phyloP scores from a whole-genome alignment of 2,797 vertebrate species.

The Sphenodon punctatus region DNA sequence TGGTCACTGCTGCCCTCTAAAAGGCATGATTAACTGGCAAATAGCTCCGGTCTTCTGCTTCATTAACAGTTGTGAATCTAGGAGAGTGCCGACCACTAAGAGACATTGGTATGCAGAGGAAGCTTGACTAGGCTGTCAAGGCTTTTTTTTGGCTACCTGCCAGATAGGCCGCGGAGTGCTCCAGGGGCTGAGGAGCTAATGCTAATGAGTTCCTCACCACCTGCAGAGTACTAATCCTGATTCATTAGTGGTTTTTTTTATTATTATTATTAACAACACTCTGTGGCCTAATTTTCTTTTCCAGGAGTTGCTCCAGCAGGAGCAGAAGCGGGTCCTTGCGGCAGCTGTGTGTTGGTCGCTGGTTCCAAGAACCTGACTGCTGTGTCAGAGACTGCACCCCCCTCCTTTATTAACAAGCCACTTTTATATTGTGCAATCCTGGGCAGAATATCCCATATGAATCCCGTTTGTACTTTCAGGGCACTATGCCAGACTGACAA shows the following conservation, averaged over 20 bases:
- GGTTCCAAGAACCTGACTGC: neutral
- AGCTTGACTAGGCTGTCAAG: neutral
- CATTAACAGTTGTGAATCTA: neutral
- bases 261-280: neutral
- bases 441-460: neutral
- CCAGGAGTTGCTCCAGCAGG: neutral
- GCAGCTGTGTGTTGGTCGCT: neutral
- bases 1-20: neutral
- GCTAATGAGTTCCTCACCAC: constrained; percentile 22
- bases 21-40: constrained; percentile 12
- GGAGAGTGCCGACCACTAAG: neutral
- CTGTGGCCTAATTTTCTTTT: neutral
- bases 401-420: neutral
- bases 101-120: constrained; percentile 22
- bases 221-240: constrained; percentile 29
- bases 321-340: neutral
- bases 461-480: neutral
- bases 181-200: neutral
- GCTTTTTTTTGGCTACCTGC: constrained; percentile 4
- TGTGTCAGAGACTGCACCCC: neutral
- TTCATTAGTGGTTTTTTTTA: neutral
- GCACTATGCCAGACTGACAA: neutral
- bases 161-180: neutral
- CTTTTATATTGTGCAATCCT: neutral
- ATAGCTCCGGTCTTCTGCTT: neutral